These are phyloP conservation scores for Paracentrotus lividus DNA, from an alignment of 53 echinoderm and acorn worm genomes.

Conservation along the genomic window DNA sequence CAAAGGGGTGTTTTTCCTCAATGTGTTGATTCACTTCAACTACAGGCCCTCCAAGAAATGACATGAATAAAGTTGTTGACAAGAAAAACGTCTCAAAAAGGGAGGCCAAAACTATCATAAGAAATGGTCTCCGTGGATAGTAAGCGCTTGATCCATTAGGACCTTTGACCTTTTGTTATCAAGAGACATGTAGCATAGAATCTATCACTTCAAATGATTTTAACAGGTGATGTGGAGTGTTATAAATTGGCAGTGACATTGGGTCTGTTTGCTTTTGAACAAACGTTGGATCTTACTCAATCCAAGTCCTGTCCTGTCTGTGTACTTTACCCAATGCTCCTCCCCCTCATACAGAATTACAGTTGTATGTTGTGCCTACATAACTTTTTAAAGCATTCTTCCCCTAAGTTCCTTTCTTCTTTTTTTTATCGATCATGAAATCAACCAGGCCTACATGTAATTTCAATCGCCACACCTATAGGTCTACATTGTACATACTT, in stretches of 20 bases:
- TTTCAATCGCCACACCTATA: too few species aligned
- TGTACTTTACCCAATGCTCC: background rate
- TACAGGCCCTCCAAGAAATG: background rate
- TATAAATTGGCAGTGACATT: background rate
- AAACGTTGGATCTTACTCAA: background rate
- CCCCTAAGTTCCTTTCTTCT: background rate
- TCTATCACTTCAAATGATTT: slow-evolving; percentile 8
- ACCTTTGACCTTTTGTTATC: slow-evolving; percentile 29
- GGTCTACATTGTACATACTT: too few species aligned
- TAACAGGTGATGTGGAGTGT: background rate
- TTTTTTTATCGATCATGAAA: background rate
- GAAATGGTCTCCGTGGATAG: background rate
- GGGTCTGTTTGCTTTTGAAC: background rate
- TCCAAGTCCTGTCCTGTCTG: background rate
- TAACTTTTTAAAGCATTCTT: background rate
- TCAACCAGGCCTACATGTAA: background rate
- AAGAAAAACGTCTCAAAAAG: background rate
- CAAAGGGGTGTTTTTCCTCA: background rate
- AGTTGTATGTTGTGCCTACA: background rate
- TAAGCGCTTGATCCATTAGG: background rate
- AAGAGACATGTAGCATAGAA: background rate
- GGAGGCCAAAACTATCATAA: background rate
- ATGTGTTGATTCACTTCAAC: background rate
- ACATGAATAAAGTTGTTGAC: background rate
- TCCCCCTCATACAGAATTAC: background rate